phyloP scores from a whole-genome alignment of 1,140 invertebrate species.

The Cherax destructor region DNA sequence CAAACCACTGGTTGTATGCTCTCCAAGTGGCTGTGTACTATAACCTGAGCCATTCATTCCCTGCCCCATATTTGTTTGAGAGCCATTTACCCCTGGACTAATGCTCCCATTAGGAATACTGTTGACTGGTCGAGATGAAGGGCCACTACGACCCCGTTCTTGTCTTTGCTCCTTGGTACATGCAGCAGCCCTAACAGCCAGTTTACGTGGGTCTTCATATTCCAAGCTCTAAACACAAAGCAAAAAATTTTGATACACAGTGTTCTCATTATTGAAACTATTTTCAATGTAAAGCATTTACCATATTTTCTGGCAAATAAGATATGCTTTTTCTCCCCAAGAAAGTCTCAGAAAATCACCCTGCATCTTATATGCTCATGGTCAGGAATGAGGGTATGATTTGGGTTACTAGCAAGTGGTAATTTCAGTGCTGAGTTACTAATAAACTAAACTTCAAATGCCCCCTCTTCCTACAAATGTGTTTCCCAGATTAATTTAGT shows the following conservation, averaged over 20 bases:
- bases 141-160: constrained; percentile 40
- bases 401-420: no score
- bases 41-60: constrained; percentile 39
- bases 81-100: constrained; percentile 21
- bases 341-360: no score
- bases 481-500: no score
- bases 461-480: no score
- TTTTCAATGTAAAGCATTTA: neutral
- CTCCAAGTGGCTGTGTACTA: constrained; percentile 18
- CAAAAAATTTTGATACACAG: neutral
- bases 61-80: neutral
- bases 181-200: constrained; percentile 46
- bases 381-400: no score
- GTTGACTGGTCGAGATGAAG: constrained; percentile 26
- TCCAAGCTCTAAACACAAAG: constrained; percentile 38
- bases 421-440: no score
- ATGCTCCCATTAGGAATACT: constrained; percentile 45
- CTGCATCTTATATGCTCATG: no score
- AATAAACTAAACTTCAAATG: no score
- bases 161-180: constrained; percentile 58
- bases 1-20: constrained; percentile 75
- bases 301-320: no score
- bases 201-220: constrained; percentile 49
- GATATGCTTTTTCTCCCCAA: no score
- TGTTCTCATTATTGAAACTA: neutral